A percentile compares a stretch with the other conserved stretches of the same genome.
Evolutionary conservation across 1,140 invertebrate species (phyloP).

Genomic region (Littorina saxatilis): DNA sequence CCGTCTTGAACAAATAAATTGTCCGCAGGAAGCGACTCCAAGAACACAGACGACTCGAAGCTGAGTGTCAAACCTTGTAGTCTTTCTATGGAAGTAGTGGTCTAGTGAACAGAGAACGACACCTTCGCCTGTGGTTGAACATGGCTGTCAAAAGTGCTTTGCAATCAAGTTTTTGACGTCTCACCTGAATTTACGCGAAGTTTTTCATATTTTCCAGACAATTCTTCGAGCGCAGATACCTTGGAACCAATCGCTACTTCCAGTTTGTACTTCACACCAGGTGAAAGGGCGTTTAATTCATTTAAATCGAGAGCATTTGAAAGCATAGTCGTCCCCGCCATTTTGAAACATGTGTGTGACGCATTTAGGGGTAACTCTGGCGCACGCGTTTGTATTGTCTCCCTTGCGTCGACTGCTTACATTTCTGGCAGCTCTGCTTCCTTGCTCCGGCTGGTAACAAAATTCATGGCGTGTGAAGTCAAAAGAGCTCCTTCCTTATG

Average conservation of each 20-base stretch:
- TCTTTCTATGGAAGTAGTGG: too few relatives aligned
- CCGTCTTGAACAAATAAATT: too few relatives aligned
- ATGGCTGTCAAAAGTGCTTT: neutral
- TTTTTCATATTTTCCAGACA: conserved; percentile 57
- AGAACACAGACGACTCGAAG: too few relatives aligned
- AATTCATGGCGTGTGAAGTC: neutral
- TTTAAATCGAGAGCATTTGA: conserved; percentile 44
- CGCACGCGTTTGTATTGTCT: neutral
- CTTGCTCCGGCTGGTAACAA: neutral
- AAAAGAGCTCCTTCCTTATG: conserved; percentile 49
- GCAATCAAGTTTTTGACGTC: neutral
- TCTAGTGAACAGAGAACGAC: too few relatives aligned
- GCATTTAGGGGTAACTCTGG: neutral
- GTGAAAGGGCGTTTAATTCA: conserved; percentile 48
- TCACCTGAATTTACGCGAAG: conserved; percentile 65
- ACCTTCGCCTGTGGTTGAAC: neutral
- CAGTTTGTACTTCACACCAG: conserved; percentile 45
- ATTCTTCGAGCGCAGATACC: conserved; percentile 46
- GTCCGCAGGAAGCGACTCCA: too few relatives aligned
- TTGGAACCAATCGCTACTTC: conserved; percentile 39
- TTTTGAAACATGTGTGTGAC: conserved; percentile 29
- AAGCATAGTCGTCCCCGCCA: conserved; percentile 49
- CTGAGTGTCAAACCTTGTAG: too few relatives aligned
- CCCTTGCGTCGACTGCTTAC: neutral
- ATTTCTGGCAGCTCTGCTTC: neutral